Evolutionary conservation across 2,797 vertebrate genomes (phyloP), one percentile per base, ranked within the genome.

Genomic region (Hippocampus kuda): DNA sequence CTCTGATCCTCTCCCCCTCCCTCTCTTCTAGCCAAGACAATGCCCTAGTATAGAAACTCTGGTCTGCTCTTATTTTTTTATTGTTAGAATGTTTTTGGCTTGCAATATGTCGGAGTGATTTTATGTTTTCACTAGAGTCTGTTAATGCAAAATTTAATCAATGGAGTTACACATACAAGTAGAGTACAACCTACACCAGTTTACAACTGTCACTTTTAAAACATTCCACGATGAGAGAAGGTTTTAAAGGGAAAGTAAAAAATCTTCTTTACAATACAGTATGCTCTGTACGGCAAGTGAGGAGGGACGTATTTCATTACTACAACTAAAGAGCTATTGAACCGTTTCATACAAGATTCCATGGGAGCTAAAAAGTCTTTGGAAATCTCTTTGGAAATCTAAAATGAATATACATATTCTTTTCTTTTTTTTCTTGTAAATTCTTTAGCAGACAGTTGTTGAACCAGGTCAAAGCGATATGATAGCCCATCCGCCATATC

Each of bases 1-100:
- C 86, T 90, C 88, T 90, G 86, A 90, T 90, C 86, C 86, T 48
- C 79, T 46, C 75, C 80, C 76, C 77, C 75, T 65, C 70, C 75
- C 57, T 76, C 74, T 46, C 73, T 70, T 68, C 69, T 71, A 68
- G 71, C 83, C 38, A 73, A 86, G 78, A 87, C 85, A 84, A 83
- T 84, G 80, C 77, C 72, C 83, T 76, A 86, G 78, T 88, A 76
- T 85, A 86, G 85, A 89, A 86, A 83, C 83, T 74, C 79, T 69
- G 57, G 72, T 59, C 77, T 77, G 71, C 73, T 72, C 75, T 74
- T 67, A 57, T 51, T 63, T 69, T 38, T 80, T 74, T 42, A 41
- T 44, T 81, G 84, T 86, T 81, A 77, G 41, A 84, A 81, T 72
- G 76, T 79, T 75, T 79, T 83, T 77, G 69, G 53, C 65, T 30